Evolutionary conservation across 2,888 invertebrate genomes (phyloP).

Genomic region (Panopea generosa): DNA sequence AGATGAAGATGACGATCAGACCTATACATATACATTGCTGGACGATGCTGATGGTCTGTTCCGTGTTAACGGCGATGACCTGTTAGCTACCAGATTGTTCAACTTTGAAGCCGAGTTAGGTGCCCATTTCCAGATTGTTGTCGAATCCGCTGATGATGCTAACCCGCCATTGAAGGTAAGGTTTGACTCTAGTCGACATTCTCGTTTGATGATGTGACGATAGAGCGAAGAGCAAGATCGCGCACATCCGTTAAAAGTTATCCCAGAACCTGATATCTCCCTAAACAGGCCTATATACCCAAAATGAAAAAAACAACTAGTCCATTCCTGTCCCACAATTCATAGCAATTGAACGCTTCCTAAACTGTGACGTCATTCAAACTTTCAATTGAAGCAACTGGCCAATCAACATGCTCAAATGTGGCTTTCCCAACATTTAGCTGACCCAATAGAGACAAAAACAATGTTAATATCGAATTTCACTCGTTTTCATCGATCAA

Average conservation of each 20-base stretch:
- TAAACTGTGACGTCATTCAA: too few relatives aligned
- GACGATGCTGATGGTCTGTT: slow-evolving; percentile 63
- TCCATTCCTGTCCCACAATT: too few relatives aligned
- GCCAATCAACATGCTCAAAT: too few relatives aligned
- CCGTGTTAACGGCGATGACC: slow-evolving; percentile 38
- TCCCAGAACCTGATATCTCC: too few relatives aligned
- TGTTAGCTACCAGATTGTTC: slow-evolving; percentile 54
- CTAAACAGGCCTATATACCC: not conserved
- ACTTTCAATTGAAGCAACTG: too few relatives aligned
- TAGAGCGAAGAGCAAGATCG: too few relatives aligned
- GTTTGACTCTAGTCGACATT: too few relatives aligned
- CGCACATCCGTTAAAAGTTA: not conserved
- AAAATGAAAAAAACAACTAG: not conserved
- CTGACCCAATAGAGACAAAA: too few relatives aligned
- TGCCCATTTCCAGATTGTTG: slow-evolving; percentile 51
- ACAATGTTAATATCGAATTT: too few relatives aligned
- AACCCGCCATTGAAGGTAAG: slow-evolving; percentile 24
- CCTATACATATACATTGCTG: slow-evolving; percentile 61
- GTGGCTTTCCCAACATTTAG: too few relatives aligned
- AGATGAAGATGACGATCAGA: slow-evolving; percentile 67
- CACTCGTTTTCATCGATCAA: too few relatives aligned
- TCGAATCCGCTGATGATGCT: slow-evolving; percentile 64
- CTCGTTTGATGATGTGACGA: not conserved
- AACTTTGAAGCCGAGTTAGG: slow-evolving; percentile 63
- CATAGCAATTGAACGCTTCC: too few relatives aligned